Evolutionary conservation across 2,888 invertebrate genomes (phyloP).

Genomic region (Mesochorus sp.): DNA sequence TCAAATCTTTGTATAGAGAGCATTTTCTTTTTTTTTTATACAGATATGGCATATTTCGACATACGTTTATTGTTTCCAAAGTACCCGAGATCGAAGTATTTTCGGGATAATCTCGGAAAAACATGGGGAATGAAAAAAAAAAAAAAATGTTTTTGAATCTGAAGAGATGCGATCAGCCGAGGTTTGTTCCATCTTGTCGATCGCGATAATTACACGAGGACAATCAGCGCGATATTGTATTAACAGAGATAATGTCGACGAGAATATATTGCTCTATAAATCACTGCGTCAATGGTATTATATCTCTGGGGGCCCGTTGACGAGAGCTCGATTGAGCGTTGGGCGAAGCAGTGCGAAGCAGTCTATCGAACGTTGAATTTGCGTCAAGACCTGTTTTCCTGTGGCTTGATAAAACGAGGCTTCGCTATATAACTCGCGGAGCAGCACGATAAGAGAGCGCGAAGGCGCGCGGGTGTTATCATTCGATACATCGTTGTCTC

Average conservation of each 20-base stretch:
- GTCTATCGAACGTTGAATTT: constrained; percentile 42
- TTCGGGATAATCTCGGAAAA: too few relatives aligned
- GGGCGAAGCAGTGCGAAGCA: background rate
- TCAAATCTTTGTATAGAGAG: too few relatives aligned
- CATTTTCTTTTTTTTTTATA: too few relatives aligned
- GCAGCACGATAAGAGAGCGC: constrained; percentile 42
- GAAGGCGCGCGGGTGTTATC: constrained; percentile 39
- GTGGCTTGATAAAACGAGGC: background rate
- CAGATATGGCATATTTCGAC: too few relatives aligned
- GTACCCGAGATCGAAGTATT: too few relatives aligned
- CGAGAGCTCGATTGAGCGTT: too few relatives aligned
- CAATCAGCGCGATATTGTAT: background rate
- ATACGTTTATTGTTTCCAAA: too few relatives aligned
- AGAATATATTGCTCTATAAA: background rate
- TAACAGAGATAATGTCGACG: constrained; percentile 3
- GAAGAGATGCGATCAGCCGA: background rate
- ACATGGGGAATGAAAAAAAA: too few relatives aligned
- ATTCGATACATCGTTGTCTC: constrained; percentile 22
- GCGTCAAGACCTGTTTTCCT: constrained; percentile 40
- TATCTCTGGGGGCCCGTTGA: constrained; percentile 4
- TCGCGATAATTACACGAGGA: background rate
- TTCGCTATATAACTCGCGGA: too few relatives aligned
- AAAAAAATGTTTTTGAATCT: too few relatives aligned
- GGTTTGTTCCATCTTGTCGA: background rate
- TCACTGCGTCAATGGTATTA: constrained; percentile 8